A percentile compares a stretch with the other conserved stretches of the same genome.
phyloP scores from a whole-genome alignment of 2,888 invertebrate genomes.

The Minunthozetes semirufus region DNA sequence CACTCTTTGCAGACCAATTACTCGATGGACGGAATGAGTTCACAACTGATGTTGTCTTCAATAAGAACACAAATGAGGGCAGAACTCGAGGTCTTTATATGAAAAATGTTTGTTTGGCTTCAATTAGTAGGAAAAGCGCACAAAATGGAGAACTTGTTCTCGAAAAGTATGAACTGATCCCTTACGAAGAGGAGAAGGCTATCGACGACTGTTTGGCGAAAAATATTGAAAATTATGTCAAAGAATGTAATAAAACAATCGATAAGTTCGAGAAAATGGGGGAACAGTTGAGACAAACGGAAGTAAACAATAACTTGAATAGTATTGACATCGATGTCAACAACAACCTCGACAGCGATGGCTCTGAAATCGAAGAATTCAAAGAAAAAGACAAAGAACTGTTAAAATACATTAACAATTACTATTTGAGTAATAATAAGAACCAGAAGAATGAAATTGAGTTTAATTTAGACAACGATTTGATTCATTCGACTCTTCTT shows the following conservation, averaged over 20 bases:
- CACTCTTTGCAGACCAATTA: neutral
- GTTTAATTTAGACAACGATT: constrained; percentile 12
- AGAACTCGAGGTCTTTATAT: neutral
- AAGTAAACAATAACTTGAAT: too few relatives aligned
- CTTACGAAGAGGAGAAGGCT: neutral
- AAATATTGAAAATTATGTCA: neutral
- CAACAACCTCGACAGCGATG: neutral
- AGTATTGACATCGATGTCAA: too few relatives aligned
- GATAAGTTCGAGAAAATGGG: too few relatives aligned
- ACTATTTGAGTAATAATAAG: neutral
- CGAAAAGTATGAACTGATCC: constrained; percentile 11
- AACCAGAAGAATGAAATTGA: neutral
- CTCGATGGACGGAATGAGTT: neutral
- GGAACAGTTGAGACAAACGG: too few relatives aligned
- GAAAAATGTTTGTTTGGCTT: constrained; percentile 18
- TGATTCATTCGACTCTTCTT: constrained; percentile 13
- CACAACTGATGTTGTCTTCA: neutral
- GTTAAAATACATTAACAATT: neutral
- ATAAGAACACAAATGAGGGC: neutral
- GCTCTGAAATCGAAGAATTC: neutral
- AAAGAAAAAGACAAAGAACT: neutral
- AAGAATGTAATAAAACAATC: neutral
- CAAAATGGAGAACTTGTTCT: constrained; percentile 25
- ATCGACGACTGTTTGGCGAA: neutral
- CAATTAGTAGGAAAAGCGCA: constrained; percentile 17